Conservation (phyloP, 2,113 vertebrate genomes). For the Hystrix brachyura region DNA sequence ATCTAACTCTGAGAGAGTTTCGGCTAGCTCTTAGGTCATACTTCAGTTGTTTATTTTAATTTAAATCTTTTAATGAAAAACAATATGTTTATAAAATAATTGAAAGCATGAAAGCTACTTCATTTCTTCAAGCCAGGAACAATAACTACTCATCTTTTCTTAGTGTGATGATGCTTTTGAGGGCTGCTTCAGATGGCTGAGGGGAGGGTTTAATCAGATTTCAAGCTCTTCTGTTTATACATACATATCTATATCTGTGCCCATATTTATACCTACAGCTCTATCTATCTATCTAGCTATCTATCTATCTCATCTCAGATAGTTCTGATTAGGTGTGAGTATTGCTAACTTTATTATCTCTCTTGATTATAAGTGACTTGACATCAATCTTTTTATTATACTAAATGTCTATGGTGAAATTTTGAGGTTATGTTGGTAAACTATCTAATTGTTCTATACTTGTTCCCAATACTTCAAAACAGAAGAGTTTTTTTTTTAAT, state of each 20-base stretch:
- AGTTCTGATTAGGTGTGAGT: neutral
- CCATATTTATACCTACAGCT: neutral
- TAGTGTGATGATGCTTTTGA: constrained; percentile 64
- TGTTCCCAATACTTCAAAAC: neutral
- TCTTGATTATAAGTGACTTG: constrained; percentile 35
- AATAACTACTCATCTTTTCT: constrained; percentile 73
- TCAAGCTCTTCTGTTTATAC: neutral
- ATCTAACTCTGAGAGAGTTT: constrained; percentile 81
- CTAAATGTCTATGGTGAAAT: constrained; percentile 11
- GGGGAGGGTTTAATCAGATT: neutral
- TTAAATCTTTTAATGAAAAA: constrained; percentile 75
- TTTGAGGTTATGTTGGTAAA: neutral
- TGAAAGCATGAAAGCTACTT: constrained; percentile 74
- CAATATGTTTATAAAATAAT: constrained; percentile 61
- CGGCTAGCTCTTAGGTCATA: constrained; percentile 74
- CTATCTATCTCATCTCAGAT: neutral
- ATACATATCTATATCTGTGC: neutral
- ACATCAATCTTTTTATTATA: neutral
- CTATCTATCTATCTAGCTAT: neutral
- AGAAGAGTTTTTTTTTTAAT: constrained; percentile 8
- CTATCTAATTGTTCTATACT: neutral
- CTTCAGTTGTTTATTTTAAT: constrained; percentile 80
- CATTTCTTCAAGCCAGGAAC: constrained; percentile 59
- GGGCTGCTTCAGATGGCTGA: neutral
- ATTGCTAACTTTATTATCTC: neutral